phyloP scores from a whole-genome alignment of 2,888 invertebrate genomes.

The Syritta pipiens region DNA sequence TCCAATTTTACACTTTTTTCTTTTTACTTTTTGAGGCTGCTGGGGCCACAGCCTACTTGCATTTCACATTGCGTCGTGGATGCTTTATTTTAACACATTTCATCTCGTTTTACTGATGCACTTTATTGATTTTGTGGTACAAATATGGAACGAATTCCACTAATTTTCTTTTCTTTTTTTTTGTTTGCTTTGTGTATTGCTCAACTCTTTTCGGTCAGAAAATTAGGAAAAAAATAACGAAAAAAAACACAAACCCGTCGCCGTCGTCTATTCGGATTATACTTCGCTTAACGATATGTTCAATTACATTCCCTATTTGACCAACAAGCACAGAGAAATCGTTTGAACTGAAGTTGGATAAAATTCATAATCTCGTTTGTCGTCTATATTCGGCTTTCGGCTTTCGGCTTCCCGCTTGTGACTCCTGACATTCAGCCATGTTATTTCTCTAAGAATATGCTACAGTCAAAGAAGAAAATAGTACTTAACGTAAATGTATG shows the following conservation, averaged over 20 bases:
- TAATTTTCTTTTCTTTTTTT: conserved; percentile 44
- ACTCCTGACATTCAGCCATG: no score
- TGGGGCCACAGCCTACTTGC: conserved; percentile 62
- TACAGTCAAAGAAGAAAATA: no score
- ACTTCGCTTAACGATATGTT: conserved; percentile 27
- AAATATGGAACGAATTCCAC: conserved; percentile 40
- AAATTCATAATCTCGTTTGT: conserved; percentile 48
- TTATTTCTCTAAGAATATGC: no score
- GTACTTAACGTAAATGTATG: no score
- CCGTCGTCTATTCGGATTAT: conserved; percentile 23
- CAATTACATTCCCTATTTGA: conserved; percentile 14
- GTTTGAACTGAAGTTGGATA: conserved; percentile 63
- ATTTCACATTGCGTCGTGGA: conserved; percentile 68
- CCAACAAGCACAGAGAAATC: conserved; percentile 55
- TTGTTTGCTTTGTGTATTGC: background rate
- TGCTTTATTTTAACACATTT: conserved; percentile 55
- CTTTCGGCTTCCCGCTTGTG: conserved; percentile 27
- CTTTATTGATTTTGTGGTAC: conserved; percentile 63
- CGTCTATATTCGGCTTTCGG: no score
- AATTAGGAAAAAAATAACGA: conserved; percentile 36
- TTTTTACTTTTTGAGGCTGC: conserved; percentile 54
- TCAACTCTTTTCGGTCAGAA: conserved; percentile 4
- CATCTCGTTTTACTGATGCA: conserved; percentile 48
- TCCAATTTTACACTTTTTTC: conserved; percentile 4
- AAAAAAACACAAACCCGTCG: conserved; percentile 58